A percentile compares a stretch with the other conserved stretches of the same genome.
Evolutionary conservation across 2,113 vertebrate species (phyloP).

Genomic region (Phoenicopterus ruber): DNA sequence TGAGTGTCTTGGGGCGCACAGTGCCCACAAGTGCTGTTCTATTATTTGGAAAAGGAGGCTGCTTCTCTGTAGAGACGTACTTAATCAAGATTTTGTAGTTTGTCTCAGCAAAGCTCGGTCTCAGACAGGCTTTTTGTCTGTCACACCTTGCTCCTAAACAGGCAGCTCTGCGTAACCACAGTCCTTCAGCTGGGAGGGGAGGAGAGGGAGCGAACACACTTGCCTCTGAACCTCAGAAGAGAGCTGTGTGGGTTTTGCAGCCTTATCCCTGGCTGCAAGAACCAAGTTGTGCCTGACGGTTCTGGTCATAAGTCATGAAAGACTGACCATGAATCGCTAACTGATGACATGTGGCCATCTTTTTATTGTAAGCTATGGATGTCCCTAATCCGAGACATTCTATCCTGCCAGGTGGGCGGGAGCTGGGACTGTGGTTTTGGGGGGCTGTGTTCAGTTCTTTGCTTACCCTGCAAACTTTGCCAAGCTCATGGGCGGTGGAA

Average conservation of each 20-base stretch:
- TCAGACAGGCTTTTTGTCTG: not conserved
- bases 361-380: not conserved
- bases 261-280: not conserved
- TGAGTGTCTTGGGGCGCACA: fast-evolving
- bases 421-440: not conserved
- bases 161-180: not conserved
- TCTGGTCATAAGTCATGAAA: not conserved
- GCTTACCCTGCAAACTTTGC: not conserved
- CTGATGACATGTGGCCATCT: fast-evolving
- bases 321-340: not conserved
- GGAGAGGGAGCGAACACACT: not conserved
- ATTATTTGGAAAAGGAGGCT: not conserved
- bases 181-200: not conserved
- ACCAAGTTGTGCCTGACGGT: not conserved
- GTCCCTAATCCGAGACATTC: not conserved
- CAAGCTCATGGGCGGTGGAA: fast-evolving
- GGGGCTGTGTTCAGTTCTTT: not conserved
- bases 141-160: not conserved
- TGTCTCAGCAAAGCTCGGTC: not conserved
- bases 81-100: not conserved
- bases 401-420: not conserved
- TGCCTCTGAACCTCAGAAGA: not conserved
- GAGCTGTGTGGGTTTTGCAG: not conserved
- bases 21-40: not conserved
- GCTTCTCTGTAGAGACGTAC: not conserved